These are phyloP conservation scores for Andricus curvator DNA, from an alignment of 2,888 invertebrate species.

Conservation along the genomic window DNA sequence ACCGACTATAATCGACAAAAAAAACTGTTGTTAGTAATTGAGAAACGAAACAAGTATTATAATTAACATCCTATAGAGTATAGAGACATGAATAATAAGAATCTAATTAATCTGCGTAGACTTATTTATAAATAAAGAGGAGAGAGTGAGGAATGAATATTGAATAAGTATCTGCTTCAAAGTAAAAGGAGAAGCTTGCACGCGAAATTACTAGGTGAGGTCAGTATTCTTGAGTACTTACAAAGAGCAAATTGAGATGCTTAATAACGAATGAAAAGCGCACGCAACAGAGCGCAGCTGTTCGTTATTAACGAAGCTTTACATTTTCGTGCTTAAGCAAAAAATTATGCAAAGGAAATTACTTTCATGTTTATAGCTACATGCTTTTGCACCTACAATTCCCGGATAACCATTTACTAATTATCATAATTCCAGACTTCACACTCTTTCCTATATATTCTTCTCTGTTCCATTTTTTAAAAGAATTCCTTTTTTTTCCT, in stretches of 20 bases:
- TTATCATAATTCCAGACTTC: background rate
- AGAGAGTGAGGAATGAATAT: background rate
- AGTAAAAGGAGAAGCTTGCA: constrained; percentile 5
- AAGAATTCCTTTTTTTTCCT: too few species aligned
- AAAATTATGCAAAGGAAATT: background rate
- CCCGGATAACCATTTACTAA: background rate
- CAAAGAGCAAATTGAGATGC: constrained; percentile 54
- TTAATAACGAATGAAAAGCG: constrained; percentile 44
- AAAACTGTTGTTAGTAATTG: too few species aligned
- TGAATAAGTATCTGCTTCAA: background rate
- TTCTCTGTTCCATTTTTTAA: too few species aligned
- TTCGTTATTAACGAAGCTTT: constrained; percentile 53
- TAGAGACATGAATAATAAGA: background rate
- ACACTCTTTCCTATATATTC: too few species aligned
- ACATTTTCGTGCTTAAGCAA: constrained; percentile 17
- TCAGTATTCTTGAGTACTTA: constrained; percentile 58
- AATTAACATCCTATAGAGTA: background rate
- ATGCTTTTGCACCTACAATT: background rate
- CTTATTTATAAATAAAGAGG: background rate
- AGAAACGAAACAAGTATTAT: background rate
- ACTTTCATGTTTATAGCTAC: background rate
- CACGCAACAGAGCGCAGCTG: constrained; percentile 55
- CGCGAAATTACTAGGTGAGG: constrained; percentile 54
- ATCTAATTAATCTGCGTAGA: background rate
- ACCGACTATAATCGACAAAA: too few species aligned